These are phyloP conservation scores for Mythimna impura DNA, from an alignment of 2,888 invertebrate genomes.

Conservation along the genomic window DNA sequence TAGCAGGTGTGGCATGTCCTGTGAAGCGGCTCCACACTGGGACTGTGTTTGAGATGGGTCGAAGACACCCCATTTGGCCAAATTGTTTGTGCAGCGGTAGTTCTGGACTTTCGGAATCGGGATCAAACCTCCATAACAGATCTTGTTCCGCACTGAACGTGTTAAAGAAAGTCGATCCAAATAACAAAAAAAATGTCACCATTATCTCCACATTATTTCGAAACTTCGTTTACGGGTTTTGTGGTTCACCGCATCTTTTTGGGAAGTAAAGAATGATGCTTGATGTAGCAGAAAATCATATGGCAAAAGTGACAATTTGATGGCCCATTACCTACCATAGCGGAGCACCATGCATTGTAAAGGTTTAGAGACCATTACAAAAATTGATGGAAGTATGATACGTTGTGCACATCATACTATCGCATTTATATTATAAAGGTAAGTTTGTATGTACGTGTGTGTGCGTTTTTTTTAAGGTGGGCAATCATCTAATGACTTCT, in stretches of 20 bases:
- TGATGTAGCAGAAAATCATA: slow-evolving; percentile 52
- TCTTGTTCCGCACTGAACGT: too few species aligned
- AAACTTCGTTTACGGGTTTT: slow-evolving; percentile 25
- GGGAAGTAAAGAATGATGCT: slow-evolving; percentile 22
- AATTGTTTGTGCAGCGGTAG: too few species aligned
- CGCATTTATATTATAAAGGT: neutral
- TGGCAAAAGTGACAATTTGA: slow-evolving; percentile 45
- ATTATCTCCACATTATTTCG: slow-evolving; percentile 29
- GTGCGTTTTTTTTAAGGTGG: too few species aligned
- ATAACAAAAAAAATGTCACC: neutral
- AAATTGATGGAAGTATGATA: neutral
- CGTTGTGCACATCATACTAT: neutral
- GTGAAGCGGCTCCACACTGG: too few species aligned
- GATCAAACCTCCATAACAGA: too few species aligned
- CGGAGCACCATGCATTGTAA: neutral
- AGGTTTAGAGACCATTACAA: slow-evolving; percentile 6
- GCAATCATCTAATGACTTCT: too few species aligned
- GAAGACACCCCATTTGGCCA: too few species aligned
- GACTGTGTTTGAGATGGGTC: too few species aligned
- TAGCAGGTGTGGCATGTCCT: too few species aligned
- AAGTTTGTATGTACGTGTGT: neutral
- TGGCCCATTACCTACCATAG: slow-evolving; percentile 39
- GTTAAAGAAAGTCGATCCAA: neutral
- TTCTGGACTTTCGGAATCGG: too few species aligned
- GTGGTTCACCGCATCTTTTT: slow-evolving; percentile 16